These are phyloP conservation scores for Condylostylus longicornis DNA, from an alignment of 1,140 invertebrate species.

Conservation along the genomic window DNA sequence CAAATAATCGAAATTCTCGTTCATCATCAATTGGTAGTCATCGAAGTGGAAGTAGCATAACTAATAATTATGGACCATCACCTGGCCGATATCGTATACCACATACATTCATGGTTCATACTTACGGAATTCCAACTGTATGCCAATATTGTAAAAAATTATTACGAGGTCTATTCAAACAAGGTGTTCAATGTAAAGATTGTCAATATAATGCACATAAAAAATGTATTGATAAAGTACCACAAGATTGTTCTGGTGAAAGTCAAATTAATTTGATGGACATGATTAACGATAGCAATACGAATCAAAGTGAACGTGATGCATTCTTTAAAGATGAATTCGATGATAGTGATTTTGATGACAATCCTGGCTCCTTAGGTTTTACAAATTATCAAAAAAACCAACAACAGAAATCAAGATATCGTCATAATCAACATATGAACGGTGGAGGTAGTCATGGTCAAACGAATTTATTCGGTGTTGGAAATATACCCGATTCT, in stretches of 20 bases:
- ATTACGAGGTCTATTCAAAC: conserved; percentile 87
- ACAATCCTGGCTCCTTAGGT: conserved; percentile 19
- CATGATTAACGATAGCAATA: conserved; percentile 44
- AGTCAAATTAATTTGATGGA: conserved; percentile 34
- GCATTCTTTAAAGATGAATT: conserved; percentile 44
- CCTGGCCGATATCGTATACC: conserved; percentile 67
- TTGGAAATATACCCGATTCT: conserved; percentile 7
- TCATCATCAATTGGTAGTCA: conserved; percentile 64
- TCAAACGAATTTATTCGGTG: conserved; percentile 7
- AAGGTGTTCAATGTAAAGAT: conserved; percentile 94
- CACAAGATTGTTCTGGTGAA: conserved; percentile 91
- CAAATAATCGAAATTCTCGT: conserved; percentile 32
- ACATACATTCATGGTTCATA: conserved; percentile 83
- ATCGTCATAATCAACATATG: conserved; percentile 8
- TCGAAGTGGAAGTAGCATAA: conserved; percentile 30
- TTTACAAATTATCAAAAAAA: background rate
- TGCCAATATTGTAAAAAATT: conserved; percentile 93
- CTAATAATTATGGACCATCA: conserved; percentile 4
- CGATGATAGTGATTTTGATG: conserved; percentile 47
- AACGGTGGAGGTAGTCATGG: conserved; percentile 8
- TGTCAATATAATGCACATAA: conserved; percentile 97
- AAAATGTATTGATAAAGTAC: conserved; percentile 87
- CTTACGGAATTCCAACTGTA: conserved; percentile 87
- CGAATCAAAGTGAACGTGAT: conserved; percentile 37
- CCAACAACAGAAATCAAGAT: background rate